Evolutionary conservation across 2,113 vertebrate species (phyloP).

Genomic region (Platichthys stellatus): DNA sequence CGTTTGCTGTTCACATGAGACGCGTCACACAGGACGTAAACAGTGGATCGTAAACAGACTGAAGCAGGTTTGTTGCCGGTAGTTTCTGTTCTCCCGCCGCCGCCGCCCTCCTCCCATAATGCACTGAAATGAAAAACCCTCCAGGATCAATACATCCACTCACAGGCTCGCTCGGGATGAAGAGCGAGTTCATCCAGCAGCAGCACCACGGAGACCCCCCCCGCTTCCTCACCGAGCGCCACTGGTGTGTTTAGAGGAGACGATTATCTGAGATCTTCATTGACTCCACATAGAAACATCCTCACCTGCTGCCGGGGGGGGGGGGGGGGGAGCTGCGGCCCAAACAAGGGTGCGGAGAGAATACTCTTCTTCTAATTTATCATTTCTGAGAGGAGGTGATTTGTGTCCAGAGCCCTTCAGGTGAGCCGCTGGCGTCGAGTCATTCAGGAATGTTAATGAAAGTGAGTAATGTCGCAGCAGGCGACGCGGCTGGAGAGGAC

Average conservation of each 20-base stretch:
- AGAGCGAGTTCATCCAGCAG: constrained; percentile 15
- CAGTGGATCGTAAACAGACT: not conserved
- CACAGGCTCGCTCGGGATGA: constrained; percentile 29
- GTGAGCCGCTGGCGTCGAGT: constrained; percentile 25
- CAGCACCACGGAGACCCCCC: constrained; percentile 24
- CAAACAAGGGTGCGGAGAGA: not conserved
- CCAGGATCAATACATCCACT: constrained; percentile 57
- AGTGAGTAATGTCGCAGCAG: constrained; percentile 26
- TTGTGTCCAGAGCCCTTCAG: constrained; percentile 37
- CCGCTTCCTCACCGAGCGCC: constrained; percentile 18
- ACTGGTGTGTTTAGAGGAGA: constrained; percentile 5
- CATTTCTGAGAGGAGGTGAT: not conserved
- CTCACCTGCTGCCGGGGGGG: constrained; percentile 2
- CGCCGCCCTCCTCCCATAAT: constrained; percentile 8
- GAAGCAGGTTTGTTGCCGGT: not conserved
- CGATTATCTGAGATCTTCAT: constrained; percentile 43
- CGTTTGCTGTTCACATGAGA: not conserved
- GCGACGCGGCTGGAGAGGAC: constrained; percentile 21
- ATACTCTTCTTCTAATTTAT: not conserved
- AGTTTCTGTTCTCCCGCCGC: not conserved
- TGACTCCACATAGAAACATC: constrained; percentile 29
- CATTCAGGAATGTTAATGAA: constrained; percentile 56
- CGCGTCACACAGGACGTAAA: not conserved
- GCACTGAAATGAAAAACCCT: constrained; percentile 32
- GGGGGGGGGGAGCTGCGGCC: no score